Base-by-base conservation (phyloP, 2,888 invertebrate genomes). In the Orthonychiurus folsomi region DNA sequence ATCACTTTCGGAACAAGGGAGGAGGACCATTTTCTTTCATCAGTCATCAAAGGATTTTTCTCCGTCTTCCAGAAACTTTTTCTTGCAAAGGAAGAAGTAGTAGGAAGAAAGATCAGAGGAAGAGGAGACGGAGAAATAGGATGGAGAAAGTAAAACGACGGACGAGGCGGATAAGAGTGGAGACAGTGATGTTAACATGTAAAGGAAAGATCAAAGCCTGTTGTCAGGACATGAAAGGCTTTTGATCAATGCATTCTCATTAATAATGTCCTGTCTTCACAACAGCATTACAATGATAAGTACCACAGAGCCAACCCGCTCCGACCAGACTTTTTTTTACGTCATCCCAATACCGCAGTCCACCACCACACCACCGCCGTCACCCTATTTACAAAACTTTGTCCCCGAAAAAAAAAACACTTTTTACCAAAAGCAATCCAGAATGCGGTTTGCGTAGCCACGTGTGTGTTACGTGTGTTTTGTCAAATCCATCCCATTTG, bases 221-320 rank as follows among this genome's bases (percentile, higher is more conserved):
- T 24, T 12, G 21, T 55, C 24, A 68, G 63, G 68, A 71, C 71
- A 69, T 71, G 69, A 71, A 71, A 71, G 69, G 68, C 69, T 69
- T 71, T 71, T 71, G 67, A 71, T 71, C 71, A 71, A 71, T 71
- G 69, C 69, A 67, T 69, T 69, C 71, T 71, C 71, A 71, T 71
- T 71, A 71, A 71, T 71, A 71, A 71, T 71, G 69, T 71, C 69
- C 69, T 69, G 66, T 69, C 68, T 70, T 66, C 69, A 69, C 70
- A 69, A 69, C 68, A 71, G 69, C 67, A 69, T 69, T 64, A 71
- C 71, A 71, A 68, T 71, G 69, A 69, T 69, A 68, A 71, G 68
- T 68, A 69, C 65, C 67, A 69, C 66, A 65, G 64, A 63, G 65
- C 24, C 25, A 23, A 59, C 52, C 48, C 25, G 26, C 52, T 18